Evolutionary conservation across 2,888 invertebrate species (phyloP).

Genomic region (Lamellibrachia satsuma): DNA sequence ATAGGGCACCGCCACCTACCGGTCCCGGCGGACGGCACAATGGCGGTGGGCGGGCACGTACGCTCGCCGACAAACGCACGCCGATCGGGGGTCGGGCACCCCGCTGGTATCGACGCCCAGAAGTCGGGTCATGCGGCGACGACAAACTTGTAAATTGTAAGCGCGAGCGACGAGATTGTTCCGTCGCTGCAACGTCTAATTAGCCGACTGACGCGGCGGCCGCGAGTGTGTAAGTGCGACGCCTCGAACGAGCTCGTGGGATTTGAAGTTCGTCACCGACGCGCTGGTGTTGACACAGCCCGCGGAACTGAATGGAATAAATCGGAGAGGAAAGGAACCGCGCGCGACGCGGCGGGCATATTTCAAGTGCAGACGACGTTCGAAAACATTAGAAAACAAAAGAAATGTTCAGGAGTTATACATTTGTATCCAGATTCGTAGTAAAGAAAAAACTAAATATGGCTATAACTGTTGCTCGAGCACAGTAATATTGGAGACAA

Average conservation of each 20-base stretch:
- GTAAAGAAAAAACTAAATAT: no score
- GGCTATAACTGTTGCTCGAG: no score
- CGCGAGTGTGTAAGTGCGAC: neutral
- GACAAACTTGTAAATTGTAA: conserved; percentile 13
- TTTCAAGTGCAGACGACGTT: neutral
- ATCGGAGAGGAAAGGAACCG: neutral
- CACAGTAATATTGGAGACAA: no score
- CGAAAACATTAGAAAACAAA: neutral
- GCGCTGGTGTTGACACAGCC: neutral
- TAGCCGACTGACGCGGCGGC: neutral
- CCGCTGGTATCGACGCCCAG: neutral
- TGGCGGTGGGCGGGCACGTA: neutral
- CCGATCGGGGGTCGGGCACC: neutral
- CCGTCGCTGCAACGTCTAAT: conserved; percentile 10
- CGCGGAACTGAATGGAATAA: neutral
- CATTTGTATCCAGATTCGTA: no score
- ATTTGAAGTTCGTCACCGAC: neutral
- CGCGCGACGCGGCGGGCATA: neutral
- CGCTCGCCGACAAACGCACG: conserved; percentile 4
- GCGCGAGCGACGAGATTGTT: neutral
- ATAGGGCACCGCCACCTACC: conserved; percentile 17
- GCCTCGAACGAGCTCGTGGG: neutral
- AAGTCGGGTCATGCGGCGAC: neutral
- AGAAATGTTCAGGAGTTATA: no score
- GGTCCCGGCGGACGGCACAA: neutral